A percentile compares a stretch with the other conserved stretches of the same genome.
Evolutionary conservation across 2,888 invertebrate genomes (phyloP).

Genomic region (Mythimna albipuncta): DNA sequence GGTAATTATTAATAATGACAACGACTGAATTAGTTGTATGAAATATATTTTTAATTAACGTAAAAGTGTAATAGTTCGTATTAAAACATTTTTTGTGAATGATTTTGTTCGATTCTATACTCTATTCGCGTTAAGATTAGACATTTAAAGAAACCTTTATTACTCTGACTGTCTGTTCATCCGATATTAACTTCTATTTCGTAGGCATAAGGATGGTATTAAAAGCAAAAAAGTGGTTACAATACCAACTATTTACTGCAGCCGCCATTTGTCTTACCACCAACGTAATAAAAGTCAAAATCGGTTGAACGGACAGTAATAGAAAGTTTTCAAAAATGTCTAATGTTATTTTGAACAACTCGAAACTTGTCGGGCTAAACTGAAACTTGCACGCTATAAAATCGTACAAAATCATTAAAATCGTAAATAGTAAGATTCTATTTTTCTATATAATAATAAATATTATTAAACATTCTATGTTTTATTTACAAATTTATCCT

Average conservation of each 20-base stretch:
- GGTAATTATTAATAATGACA: constrained; percentile 35
- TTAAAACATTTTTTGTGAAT: neutral
- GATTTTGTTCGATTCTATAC: neutral
- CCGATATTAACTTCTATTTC: too few relatives aligned
- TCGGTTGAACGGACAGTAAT: too few relatives aligned
- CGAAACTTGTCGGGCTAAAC: neutral
- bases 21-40: constrained; percentile 57
- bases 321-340: too few relatives aligned
- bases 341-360: neutral
- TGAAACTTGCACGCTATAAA: constrained; percentile 11
- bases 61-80: constrained; percentile 1
- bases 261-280: too few relatives aligned
- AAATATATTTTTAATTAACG: constrained; percentile 42
- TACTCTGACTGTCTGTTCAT: too few relatives aligned
- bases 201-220: too few relatives aligned
- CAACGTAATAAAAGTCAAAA: too few relatives aligned
- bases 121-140: too few relatives aligned
- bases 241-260: too few relatives aligned
- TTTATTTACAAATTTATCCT: constrained; percentile 21
- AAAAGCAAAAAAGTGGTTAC: too few relatives aligned
- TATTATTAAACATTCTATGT: constrained; percentile 16
- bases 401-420: neutral
- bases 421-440: constrained; percentile 52
- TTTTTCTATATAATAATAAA: constrained; percentile 55
- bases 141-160: too few relatives aligned